These are phyloP conservation scores for Enteromius anoplus DNA, from an alignment of 2,797 vertebrate species.

Conservation along the genomic window DNA sequence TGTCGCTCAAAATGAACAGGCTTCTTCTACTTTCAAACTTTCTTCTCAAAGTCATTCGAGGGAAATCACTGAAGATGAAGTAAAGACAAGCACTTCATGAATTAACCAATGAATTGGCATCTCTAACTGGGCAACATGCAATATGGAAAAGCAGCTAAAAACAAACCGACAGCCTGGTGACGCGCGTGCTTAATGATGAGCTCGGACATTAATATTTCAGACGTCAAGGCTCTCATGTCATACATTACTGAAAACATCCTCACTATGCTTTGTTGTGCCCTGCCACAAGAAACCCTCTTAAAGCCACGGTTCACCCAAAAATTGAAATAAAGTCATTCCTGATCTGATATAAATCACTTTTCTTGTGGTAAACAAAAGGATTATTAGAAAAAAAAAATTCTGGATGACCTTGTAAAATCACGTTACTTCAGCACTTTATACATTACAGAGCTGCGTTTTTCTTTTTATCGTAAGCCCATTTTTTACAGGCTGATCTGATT, in stretches of 20 bases:
- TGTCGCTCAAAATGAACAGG: neutral
- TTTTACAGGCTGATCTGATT: too few relatives aligned
- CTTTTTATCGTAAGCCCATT: neutral
- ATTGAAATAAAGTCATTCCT: neutral
- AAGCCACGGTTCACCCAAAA: neutral
- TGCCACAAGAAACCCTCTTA: neutral
- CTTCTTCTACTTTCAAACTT: neutral
- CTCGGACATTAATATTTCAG: conserved; percentile 42
- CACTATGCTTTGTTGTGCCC: neutral
- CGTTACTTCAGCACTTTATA: neutral
- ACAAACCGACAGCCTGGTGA: neutral
- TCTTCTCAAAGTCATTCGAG: conserved; percentile 10
- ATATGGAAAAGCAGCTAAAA: conserved; percentile 32
- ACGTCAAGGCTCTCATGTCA: neutral
- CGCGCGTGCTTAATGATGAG: neutral
- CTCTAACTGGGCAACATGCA: conserved; percentile 26
- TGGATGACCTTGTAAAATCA: neutral
- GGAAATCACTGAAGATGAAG: neutral
- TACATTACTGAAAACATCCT: conserved; percentile 42
- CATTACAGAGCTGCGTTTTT: neutral
- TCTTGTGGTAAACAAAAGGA: neutral
- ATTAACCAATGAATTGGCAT: conserved; percentile 12
- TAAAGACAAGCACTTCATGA: conserved; percentile 12
- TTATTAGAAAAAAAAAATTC: neutral
- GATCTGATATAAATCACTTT: neutral